These are phyloP conservation scores for Apis cerana DNA, from an alignment of 1,140 invertebrate genomes.

Conservation along the genomic window DNA sequence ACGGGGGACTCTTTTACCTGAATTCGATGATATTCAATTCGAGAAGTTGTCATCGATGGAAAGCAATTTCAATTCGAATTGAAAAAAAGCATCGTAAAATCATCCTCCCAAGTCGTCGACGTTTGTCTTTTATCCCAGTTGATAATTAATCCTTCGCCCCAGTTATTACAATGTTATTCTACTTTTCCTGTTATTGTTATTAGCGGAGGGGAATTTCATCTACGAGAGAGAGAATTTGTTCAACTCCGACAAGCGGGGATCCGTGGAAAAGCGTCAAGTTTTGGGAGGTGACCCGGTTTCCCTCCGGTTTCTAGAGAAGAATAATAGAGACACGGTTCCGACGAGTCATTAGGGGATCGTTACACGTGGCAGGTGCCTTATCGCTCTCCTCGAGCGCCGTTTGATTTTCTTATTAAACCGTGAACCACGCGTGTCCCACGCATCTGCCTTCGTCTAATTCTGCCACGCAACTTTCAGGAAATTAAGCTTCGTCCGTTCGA, in stretches of 20 bases:
- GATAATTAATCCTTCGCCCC: too few relatives aligned
- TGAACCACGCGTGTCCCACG: constrained; percentile 72
- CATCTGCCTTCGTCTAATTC: constrained; percentile 71
- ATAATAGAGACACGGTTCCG: constrained; percentile 60
- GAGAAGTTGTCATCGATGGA: constrained; percentile 13
- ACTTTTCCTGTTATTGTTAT: too few relatives aligned
- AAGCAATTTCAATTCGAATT: neutral
- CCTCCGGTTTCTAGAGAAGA: constrained; percentile 20
- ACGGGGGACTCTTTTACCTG: neutral
- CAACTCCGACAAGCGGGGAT: neutral
- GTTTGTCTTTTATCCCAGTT: too few relatives aligned
- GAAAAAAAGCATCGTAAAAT: too few relatives aligned
- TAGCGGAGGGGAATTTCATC: neutral
- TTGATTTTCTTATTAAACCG: constrained; percentile 69
- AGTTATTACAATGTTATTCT: neutral
- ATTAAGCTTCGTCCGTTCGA: constrained; percentile 57
- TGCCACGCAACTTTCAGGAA: constrained; percentile 69
- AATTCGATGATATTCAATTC: constrained; percentile 13
- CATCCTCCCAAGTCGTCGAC: too few relatives aligned
- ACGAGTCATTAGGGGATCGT: constrained; percentile 69
- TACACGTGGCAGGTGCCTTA: constrained; percentile 70
- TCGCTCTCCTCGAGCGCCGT: constrained; percentile 27
- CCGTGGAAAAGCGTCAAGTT: neutral
- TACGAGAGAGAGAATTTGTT: neutral
- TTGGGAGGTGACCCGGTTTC: neutral